Evolutionary conservation across 23 tunicate genomes (phyloP).

Genomic region (Trididemnum clinides): DNA sequence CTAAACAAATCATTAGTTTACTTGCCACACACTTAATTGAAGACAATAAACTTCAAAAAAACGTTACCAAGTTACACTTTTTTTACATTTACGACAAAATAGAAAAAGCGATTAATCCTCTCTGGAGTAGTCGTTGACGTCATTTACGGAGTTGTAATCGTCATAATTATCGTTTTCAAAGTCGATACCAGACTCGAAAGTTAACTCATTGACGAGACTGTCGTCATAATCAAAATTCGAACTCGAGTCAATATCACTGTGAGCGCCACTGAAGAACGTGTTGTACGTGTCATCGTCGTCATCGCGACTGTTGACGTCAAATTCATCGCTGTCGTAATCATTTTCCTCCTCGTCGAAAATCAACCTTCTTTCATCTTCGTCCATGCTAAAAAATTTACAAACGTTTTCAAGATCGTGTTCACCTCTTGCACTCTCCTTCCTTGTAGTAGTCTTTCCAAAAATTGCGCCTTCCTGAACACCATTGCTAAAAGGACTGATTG

Average conservation of each 20-base stretch:
- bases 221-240: background rate
- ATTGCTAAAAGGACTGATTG: too few species aligned
- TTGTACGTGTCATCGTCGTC: background rate
- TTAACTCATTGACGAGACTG: background rate
- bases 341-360: constrained; percentile 85
- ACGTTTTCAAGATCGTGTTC: too few species aligned
- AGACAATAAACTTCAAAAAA: too few species aligned
- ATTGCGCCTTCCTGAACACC: too few species aligned
- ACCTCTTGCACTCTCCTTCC: too few species aligned
- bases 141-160: background rate
- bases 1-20: too few species aligned
- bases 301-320: constrained; percentile 38
- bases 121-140: background rate
- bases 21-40: too few species aligned
- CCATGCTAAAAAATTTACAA: constrained; percentile 44
- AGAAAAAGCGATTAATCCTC: too few species aligned
- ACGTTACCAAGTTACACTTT: too few species aligned
- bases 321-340: constrained; percentile 66
- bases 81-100: too few species aligned
- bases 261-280: background rate
- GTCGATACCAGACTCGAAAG: background rate
- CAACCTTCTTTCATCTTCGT: constrained; percentile 55
- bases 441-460: too few species aligned
- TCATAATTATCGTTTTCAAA: background rate
- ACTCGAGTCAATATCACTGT: background rate